Base-by-base conservation (phyloP, 2,888 invertebrate genomes). In the Nymphalis urticae region DNA sequence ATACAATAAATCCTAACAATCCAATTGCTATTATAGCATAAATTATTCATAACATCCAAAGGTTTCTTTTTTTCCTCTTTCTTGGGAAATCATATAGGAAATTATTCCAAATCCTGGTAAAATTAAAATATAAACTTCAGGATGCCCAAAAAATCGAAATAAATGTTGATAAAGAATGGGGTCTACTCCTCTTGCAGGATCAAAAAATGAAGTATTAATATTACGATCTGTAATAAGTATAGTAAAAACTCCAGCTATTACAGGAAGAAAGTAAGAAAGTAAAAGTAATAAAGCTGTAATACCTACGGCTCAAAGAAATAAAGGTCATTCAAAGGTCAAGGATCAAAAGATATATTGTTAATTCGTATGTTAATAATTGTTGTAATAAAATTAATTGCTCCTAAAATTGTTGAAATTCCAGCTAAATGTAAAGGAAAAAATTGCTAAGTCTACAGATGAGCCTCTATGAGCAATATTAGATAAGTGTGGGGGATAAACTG, bases 91-190 rank as follows among this genome's bases (percentile, higher is more conserved):
- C 91, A 96, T 95, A 83, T 96, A 96, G 0, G 96, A 96, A 85
- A 97, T 95, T 93, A 97, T 94, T 0, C 96, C 96, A 93, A 97
- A 97, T 86, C 95, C 96, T 0, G 96, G 96, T 78, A 97, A 82
- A 95, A 97, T 96, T 93, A 97, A 89, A 95, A 97, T 96, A 89
- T 97, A 97, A 73, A 97, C 96, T 94, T 97, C 96, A 13, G 96
- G 97, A 68, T 97, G 97, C 0, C 96, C 97, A 94, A 97, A 97
- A 92, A 97, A 97, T 95, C 96, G 97, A 91, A 97, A 96, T 94
- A 53, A 53, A 24, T 53, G 51, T 53, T 53, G 51, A 13, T 53
- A 53, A 10, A n/a, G 13, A 53, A 53, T 53, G 2, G 51, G 51
- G 24, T 53, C 51, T 24, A 24, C 51, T 24, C 51, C 51, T 24